Conservation (phyloP, 35 echinoderm and acorn worm genomes). For the Apostichopus parvimensis region DNA sequence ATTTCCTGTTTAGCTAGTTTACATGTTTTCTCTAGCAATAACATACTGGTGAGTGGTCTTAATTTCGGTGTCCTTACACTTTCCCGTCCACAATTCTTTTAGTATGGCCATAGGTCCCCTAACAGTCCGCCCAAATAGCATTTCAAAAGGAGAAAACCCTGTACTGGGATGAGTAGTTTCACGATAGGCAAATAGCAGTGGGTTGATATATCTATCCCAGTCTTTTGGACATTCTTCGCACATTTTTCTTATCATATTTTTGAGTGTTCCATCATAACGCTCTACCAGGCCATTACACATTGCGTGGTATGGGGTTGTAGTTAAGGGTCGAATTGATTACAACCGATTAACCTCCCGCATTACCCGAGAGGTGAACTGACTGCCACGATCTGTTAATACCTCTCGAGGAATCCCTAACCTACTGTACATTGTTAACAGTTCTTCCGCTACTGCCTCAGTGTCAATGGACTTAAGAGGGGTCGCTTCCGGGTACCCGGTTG, state of each 20-base stretch:
- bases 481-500: slow-evolving; percentile 34
- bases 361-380: slow-evolving; percentile 22
- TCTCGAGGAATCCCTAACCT: slow-evolving; percentile 36
- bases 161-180: slow-evolving; percentile 65
- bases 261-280: slow-evolving; percentile 57
- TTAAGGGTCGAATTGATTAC: slow-evolving; percentile 48
- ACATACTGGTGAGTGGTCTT: slow-evolving; percentile 67
- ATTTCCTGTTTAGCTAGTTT: slow-evolving; percentile 24
- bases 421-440: slow-evolving; percentile 6
- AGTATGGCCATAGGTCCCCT: slow-evolving; percentile 53
- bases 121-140: slow-evolving; percentile 53
- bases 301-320: slow-evolving; percentile 67
- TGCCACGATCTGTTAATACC: slow-evolving; percentile 22
- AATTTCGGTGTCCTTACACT: background rate
- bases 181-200: slow-evolving; percentile 65
- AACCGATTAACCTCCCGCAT: slow-evolving; percentile 47
- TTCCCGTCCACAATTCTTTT: slow-evolving; percentile 52
- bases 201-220: slow-evolving; percentile 61
- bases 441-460: background rate
- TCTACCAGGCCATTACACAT: slow-evolving; percentile 68
- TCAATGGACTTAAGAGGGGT: slow-evolving; percentile 13
- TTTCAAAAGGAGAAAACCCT: slow-evolving; percentile 67
- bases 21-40: slow-evolving; percentile 51
- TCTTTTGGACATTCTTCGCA: slow-evolving; percentile 59
- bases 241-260: slow-evolving; percentile 56